phyloP scores from a whole-genome alignment of 2,888 invertebrate species.

The Andrena bicolor region DNA sequence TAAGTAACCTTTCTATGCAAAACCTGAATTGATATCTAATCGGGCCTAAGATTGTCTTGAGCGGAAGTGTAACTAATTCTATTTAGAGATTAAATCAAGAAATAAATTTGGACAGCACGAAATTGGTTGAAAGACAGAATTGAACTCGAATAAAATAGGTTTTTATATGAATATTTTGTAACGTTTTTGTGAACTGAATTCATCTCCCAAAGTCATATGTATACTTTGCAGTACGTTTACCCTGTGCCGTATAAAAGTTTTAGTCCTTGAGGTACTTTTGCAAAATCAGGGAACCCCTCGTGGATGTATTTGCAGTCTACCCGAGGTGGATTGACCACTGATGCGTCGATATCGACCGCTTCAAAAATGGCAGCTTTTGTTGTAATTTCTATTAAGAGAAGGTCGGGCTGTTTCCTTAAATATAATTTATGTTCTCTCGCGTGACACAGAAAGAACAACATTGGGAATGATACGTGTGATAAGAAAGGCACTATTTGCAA shows the following conservation, averaged over 20 bases:
- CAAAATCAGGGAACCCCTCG: slow-evolving; percentile 27
- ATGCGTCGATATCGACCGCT: slow-evolving; percentile 35
- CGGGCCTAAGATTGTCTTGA: too few species aligned
- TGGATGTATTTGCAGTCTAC: slow-evolving; percentile 23
- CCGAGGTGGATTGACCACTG: slow-evolving; percentile 23
- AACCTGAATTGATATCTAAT: too few species aligned
- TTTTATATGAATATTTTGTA: not conserved
- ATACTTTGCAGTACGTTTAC: not conserved
- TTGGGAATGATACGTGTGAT: not conserved
- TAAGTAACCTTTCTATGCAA: too few species aligned
- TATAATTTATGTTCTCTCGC: not conserved
- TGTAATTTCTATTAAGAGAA: slow-evolving; percentile 12
- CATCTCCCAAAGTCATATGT: not conserved
- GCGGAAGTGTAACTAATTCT: too few species aligned
- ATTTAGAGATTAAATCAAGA: too few species aligned
- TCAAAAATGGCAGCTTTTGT: slow-evolving; percentile 17
- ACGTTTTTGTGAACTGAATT: not conserved
- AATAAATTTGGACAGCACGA: too few species aligned
- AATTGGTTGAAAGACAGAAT: too few species aligned
- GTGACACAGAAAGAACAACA: not conserved
- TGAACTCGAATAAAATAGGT: too few species aligned
- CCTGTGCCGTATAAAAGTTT: not conserved
- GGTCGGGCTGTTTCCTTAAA: not conserved
- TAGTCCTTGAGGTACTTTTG: slow-evolving; percentile 27
- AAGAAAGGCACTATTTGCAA: not conserved